phyloP scores from a whole-genome alignment of 2,113 vertebrate genomes.

The Onychostoma macrolepis region DNA sequence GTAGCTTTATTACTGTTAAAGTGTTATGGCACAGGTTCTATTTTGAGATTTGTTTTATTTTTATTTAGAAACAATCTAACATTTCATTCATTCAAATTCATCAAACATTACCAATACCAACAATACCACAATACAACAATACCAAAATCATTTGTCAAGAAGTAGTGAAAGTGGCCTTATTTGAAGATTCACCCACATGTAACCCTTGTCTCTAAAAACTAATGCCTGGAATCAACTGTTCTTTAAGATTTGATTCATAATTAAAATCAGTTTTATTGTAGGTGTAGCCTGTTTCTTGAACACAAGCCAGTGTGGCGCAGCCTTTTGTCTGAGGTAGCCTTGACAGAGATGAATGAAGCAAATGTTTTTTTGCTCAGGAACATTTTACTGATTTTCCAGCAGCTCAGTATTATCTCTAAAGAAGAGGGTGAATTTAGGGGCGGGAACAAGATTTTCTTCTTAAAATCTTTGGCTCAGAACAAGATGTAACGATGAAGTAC shows the following conservation, averaged over 20 bases:
- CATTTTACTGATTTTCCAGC: background rate
- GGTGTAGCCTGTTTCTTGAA: background rate
- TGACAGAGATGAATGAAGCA: slow-evolving; percentile 3
- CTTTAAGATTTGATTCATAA: background rate
- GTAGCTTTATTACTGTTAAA: background rate
- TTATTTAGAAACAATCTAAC: background rate
- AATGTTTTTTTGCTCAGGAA: background rate
- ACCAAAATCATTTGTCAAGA: background rate
- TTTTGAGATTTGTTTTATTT: background rate
- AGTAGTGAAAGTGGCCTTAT: background rate
- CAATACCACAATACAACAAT: no score
- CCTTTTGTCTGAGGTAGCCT: background rate
- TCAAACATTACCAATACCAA: background rate
- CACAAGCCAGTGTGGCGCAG: background rate
- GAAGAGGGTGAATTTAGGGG: background rate
- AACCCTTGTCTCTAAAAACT: background rate
- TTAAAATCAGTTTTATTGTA: background rate
- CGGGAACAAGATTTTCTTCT: background rate
- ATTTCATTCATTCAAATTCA: background rate
- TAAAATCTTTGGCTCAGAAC: background rate
- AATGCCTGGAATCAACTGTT: background rate
- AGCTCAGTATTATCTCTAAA: background rate
- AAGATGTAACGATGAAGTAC: background rate
- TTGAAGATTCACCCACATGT: background rate
- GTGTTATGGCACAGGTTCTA: background rate